A percentile compares a stretch with the other conserved stretches of the same genome.
Evolutionary conservation across 2,113 vertebrate species (phyloP).

Genomic region (Pongo pygmaeus): DNA sequence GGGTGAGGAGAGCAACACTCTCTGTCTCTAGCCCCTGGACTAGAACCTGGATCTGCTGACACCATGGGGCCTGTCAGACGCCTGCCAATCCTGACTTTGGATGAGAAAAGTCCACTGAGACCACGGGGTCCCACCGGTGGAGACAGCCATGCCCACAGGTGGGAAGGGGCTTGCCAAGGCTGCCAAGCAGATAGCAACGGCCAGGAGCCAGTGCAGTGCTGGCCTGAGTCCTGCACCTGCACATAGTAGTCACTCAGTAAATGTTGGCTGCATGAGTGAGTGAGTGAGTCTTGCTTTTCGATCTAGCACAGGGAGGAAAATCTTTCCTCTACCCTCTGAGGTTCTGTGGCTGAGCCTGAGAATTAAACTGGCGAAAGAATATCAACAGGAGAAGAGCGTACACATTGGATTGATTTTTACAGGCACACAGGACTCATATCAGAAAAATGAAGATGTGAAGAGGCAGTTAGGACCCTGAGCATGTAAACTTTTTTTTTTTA

Average conservation of each 20-base stretch:
- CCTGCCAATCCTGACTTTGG: background rate
- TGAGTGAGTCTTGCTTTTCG: background rate
- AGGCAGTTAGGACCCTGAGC: background rate
- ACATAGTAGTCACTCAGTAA: background rate
- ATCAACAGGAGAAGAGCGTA: background rate
- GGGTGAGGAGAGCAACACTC: background rate
- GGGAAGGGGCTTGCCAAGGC: background rate
- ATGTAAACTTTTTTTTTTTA: too few relatives aligned
- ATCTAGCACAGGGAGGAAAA: background rate
- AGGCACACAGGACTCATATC: background rate
- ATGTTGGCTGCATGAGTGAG: background rate
- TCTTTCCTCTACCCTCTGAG: background rate
- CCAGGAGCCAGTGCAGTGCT: too few relatives aligned
- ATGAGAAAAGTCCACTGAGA: background rate
- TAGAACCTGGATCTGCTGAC: background rate
- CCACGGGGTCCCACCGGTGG: too few relatives aligned
- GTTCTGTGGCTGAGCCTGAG: background rate
- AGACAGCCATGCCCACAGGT: background rate
- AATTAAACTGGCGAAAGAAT: background rate
- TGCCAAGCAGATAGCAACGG: fast-evolving
- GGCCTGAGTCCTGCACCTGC: background rate
- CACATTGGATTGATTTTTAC: background rate
- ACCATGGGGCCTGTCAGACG: too few relatives aligned
- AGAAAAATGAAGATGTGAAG: background rate
- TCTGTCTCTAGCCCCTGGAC: background rate